Evolutionary conservation across 2,888 invertebrate genomes (phyloP).

Genomic region (Dilophus febrilis): DNA sequence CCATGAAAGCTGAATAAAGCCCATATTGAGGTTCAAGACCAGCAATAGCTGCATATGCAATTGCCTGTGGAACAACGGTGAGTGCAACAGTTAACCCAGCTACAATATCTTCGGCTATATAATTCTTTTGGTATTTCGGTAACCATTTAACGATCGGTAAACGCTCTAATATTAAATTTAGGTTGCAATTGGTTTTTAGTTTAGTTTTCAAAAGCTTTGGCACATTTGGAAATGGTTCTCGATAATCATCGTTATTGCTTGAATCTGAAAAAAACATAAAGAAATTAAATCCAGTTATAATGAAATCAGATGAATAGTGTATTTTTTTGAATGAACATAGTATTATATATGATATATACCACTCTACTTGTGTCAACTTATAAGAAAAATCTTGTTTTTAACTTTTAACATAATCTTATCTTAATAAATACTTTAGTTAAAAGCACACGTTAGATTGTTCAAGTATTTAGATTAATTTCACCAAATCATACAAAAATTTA

Average conservation of each 20-base stretch:
- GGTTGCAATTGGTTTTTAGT: slow-evolving; percentile 30
- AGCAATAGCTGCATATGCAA: slow-evolving; percentile 64
- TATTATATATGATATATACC: too few species aligned
- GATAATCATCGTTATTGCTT: slow-evolving; percentile 22
- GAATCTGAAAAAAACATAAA: too few species aligned
- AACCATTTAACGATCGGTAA: slow-evolving; percentile 60
- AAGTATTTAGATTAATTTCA: too few species aligned
- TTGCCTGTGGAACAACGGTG: slow-evolving; percentile 69
- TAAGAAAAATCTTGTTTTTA: too few species aligned
- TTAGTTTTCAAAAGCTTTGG: slow-evolving; percentile 16
- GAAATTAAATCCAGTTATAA: too few species aligned
- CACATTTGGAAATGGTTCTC: slow-evolving; percentile 22
- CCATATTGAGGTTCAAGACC: slow-evolving; percentile 48
- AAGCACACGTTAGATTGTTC: too few species aligned
- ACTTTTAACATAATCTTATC: too few species aligned
- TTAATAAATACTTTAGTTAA: too few species aligned
- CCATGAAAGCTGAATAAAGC: slow-evolving; percentile 86
- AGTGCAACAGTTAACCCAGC: slow-evolving; percentile 73
- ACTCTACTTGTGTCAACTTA: too few species aligned
- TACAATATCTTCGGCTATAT: slow-evolving; percentile 55
- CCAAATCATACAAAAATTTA: too few species aligned
- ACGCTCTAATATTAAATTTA: slow-evolving; percentile 32
- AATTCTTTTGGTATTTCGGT: slow-evolving; percentile 46
- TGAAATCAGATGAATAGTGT: too few species aligned
- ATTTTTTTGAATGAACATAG: too few species aligned